phyloP scores from a whole-genome alignment of 1,140 invertebrate species.

The Drosophila kohkoa region DNA sequence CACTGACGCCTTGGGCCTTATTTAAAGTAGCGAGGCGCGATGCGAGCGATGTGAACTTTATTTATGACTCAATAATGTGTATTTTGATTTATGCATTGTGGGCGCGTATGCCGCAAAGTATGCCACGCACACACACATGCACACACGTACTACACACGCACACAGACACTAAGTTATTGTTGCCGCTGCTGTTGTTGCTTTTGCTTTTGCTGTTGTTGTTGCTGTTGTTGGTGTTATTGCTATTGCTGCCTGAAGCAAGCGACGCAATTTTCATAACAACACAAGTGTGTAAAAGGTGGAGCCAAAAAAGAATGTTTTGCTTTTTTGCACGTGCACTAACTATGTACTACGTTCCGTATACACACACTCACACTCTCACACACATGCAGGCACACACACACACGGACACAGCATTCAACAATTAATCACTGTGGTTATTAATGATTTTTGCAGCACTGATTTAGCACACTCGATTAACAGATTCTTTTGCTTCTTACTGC shows the following conservation, averaged over 20 bases:
- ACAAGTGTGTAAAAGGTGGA: constrained; percentile 36
- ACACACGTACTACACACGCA: constrained; percentile 23
- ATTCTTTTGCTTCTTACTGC: neutral
- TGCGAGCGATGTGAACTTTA: constrained; percentile 70
- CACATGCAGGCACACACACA: neutral
- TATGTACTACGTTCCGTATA: constrained; percentile 4
- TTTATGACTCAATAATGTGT: constrained; percentile 83
- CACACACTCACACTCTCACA: constrained; percentile 24
- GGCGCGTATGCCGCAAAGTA: constrained; percentile 60
- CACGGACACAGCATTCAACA: constrained; percentile 30
- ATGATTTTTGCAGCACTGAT: constrained; percentile 34
- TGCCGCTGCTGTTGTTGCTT: constrained; percentile 62
- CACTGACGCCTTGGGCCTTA: constrained; percentile 59
- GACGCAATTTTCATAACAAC: constrained; percentile 77
- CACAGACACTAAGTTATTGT: constrained; percentile 56
- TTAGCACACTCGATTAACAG: constrained; percentile 31
- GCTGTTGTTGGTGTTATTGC: constrained; percentile 61
- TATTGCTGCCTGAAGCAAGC: constrained; percentile 56
- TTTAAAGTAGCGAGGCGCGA: constrained; percentile 71
- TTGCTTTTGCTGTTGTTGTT: constrained; percentile 62
- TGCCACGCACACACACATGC: constrained; percentile 25
- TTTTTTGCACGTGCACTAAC: constrained; percentile 41
- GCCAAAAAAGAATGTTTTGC: constrained; percentile 33
- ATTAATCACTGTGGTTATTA: constrained; percentile 50
- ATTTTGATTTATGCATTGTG: constrained; percentile 83